Base-by-base conservation (phyloP, 1,140 invertebrate species). In the Hermetia illucens region DNA sequence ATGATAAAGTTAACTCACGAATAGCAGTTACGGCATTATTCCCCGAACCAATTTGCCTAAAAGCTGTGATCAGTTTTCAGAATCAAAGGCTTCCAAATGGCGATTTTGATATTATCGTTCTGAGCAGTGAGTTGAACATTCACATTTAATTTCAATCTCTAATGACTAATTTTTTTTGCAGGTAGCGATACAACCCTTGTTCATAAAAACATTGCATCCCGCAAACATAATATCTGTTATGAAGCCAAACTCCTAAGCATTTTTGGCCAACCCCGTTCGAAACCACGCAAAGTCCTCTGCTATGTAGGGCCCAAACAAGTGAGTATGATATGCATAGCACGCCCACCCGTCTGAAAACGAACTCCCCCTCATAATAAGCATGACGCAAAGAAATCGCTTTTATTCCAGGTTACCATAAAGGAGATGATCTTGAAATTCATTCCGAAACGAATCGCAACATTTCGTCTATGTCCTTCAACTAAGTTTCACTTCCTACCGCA, bases 371-470 rank as follows among this genome's bases (percentile, higher is more conserved):
- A n/a, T n/a, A n/a, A n/a, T n/a, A n/a, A n/a, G n/a, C n/a, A n/a
- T n/a, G n/a, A n/a, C n/a, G 17, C 5, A 13, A 13, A 18, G 5
- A 5, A 36, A 6, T 16, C 3, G 6, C 21, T n/a, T 37, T 3
- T 16, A 20, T 59, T 59, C 25, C 83, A 90, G 65, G 64, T 90
- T 25, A 89, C 84, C 21, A 75, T 95, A 48, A 92, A 92, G 64
- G 89, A 94, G 65, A 87, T 86, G 66, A 73, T 92, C 43, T 65
- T 93, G 38, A 89, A 85, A 65, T 83, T 95, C 52, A 87, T 94
- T 54, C 88, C 87, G 24, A 92, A 90, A 61, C 69, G 87, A 45
- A 68, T 94, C 36, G 84, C 80, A 36, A 89, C 89, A n/a, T 94
- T 92, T 64, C 72, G 90, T 19, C 70, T 95, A 30, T 93, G 87